Conservation (phyloP, 2,797 vertebrate genomes). For the Silurus aristotelis region DNA sequence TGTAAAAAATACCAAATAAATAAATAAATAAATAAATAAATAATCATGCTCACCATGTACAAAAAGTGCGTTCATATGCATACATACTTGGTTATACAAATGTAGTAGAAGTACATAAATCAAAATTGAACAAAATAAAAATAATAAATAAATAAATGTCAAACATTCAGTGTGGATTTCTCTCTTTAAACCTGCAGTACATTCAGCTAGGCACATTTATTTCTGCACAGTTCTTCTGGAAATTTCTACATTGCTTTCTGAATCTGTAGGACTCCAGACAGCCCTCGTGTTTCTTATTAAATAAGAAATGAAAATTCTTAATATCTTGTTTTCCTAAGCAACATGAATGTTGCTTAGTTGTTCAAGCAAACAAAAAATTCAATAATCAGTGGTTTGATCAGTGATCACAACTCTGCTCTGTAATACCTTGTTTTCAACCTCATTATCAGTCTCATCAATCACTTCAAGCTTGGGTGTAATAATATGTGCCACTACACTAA, state of each 20-base stretch:
- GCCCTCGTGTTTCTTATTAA: too few species aligned
- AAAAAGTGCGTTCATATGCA: too few species aligned
- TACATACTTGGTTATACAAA: too few species aligned
- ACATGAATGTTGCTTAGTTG: not conserved
- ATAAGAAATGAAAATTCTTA: not conserved
- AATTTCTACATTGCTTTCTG: not conserved
- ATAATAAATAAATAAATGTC: too few species aligned
- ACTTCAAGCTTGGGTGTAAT: slow-evolving; percentile 37
- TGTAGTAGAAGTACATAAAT: too few species aligned
- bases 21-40: too few species aligned
- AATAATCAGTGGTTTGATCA: not conserved
- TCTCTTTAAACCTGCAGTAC: too few species aligned
- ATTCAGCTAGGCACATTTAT: not conserved
- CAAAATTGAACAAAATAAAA: too few species aligned
- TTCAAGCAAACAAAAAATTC: too few species aligned
- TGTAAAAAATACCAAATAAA: too few species aligned
- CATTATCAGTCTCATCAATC: slow-evolving; percentile 46
- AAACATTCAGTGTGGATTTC: too few species aligned
- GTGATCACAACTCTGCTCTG: not conserved
- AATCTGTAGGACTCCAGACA: not conserved
- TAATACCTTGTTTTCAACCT: slow-evolving; percentile 20
- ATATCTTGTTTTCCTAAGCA: not conserved
- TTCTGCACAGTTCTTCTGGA: not conserved
- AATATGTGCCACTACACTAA: slow-evolving; percentile 47
- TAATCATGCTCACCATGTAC: too few species aligned